Evolutionary conservation across 2,797 vertebrate genomes (phyloP), one percentile per base, ranked within the genome.

Genomic region (Oreonectes daqikongensis): DNA sequence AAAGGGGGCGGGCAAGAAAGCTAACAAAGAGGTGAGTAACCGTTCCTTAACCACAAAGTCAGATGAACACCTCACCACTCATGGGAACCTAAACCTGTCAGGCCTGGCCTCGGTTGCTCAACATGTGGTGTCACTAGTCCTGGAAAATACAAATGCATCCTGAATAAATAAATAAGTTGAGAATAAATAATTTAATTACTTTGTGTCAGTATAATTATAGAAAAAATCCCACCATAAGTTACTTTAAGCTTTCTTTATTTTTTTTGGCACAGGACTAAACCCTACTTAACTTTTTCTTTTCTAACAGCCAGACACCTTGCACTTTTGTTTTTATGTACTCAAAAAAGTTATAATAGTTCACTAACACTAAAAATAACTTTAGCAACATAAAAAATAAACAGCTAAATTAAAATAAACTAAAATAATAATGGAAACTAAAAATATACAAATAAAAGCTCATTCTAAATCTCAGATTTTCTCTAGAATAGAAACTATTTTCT

Each of bases 71-170:
- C 84, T 89, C 82, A 77, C 63, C 50, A 38, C 69, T 85, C 89
- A 83, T 91, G 92, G 88, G 92, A 94, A 93, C 89, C 68, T 71
- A 86, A 92, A 92, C 91, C 89, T 86, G 92, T 90, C 85, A 20
- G 20, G 88, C 89, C 12, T 71, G 81, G 81, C 79, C 78, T 44
- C 73, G 44, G 86, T 93, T 93, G 90, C 91, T 84, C 88, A 92
- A 93, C 69, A 48, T 69, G 52, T 60, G 15, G 53, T 61, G 50
- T 55, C 69, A 30, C 26, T 22, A 42, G 32, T 22, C 17, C 60
- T 9, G 20, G 32, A 42, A 69, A 65, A 44, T 74, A 65, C 63
- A 67, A 66, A 20, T 63, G 12, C 26, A 57, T 76, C 74, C 66
- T 60, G 9, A 46, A 18, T 15, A 1, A 67, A 57, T 46, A 48